Evolutionary conservation across 2,888 invertebrate species (phyloP).

Genomic region (Agriopis aurantiaria): DNA sequence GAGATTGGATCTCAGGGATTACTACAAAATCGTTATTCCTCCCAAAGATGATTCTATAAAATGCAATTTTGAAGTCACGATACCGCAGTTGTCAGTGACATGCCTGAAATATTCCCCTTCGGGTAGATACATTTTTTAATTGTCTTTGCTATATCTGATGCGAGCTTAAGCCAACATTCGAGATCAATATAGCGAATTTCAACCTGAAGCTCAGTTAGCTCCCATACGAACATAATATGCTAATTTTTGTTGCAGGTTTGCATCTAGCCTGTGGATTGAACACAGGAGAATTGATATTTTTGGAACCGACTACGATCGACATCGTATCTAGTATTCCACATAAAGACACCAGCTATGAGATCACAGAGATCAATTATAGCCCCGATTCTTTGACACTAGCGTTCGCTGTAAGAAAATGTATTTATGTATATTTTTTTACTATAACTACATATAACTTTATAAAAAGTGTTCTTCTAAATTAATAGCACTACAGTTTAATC

Average conservation of each 20-base stretch:
- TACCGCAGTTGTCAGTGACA: conserved; percentile 67
- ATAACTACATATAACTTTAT: not conserved
- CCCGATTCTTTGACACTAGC: conserved; percentile 84
- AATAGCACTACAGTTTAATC: not conserved
- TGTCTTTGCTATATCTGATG: not conserved
- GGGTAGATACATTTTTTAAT: conserved; percentile 64
- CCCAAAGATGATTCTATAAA: conserved; percentile 72
- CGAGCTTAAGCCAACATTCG: not conserved
- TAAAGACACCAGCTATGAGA: conserved; percentile 72
- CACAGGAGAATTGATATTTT: conserved; percentile 86
- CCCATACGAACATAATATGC: not conserved
- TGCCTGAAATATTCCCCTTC: conserved; percentile 86
- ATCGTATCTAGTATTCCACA: conserved; percentile 77
- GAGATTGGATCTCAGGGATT: conserved; percentile 64
- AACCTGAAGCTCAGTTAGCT: not conserved
- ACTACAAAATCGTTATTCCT: conserved; percentile 64
- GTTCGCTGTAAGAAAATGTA: conserved; percentile 78
- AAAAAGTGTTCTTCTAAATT: not conserved
- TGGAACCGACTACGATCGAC: conserved; percentile 86
- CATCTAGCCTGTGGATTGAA: conserved; percentile 87
- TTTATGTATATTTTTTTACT: not conserved
- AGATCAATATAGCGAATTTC: not conserved
- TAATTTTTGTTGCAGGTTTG: conserved; percentile 65
- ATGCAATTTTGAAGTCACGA: conserved; percentile 56
- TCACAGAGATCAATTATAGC: conserved; percentile 84